A percentile compares a stretch with the other conserved stretches of the same genome.
Conservation (phyloP, 2,113 vertebrate species). For the Ardeotis arabs region DNA sequence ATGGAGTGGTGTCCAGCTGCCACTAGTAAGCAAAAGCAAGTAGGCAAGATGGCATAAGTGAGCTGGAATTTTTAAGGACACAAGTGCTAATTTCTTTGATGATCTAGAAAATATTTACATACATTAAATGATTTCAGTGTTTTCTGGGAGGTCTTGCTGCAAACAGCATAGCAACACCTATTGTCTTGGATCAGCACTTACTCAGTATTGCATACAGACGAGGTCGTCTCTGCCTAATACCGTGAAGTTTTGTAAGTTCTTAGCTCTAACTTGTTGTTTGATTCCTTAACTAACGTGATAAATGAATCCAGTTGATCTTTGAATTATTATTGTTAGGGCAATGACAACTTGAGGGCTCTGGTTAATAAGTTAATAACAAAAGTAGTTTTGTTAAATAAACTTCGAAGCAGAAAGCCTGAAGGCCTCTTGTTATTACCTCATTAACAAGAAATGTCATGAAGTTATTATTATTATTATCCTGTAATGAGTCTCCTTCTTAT, state of each 20-base stretch:
- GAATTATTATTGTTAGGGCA: not conserved
- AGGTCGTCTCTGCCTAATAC: not conserved
- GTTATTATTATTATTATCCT: conserved; percentile 32
- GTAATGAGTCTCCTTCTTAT: conserved; percentile 19
- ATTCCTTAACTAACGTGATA: conserved; percentile 24
- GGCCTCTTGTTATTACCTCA: conserved; percentile 52
- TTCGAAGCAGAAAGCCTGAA: conserved; percentile 46
- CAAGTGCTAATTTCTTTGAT: not conserved
- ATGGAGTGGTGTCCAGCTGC: not conserved
- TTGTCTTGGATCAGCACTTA: not conserved
- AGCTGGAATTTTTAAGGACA: not conserved
- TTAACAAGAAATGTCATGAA: conserved; percentile 62
- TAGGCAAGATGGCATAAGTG: not conserved
- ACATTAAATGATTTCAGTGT: not conserved
- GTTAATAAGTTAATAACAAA: conserved; percentile 48
- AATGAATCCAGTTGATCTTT: not conserved
- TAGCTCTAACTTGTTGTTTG: not conserved
- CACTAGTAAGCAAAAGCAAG: not conserved
- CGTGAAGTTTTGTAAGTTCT: not conserved
- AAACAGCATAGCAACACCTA: not conserved
- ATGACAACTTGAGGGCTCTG: not conserved
- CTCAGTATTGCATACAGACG: rapidly evolving
- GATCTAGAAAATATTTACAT: not conserved
- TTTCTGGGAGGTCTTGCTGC: not conserved
- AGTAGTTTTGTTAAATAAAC: conserved; percentile 58